A percentile compares a stretch with the other conserved stretches of the same genome.
These are phyloP conservation scores for Ctenosaura bakeri DNA, from an alignment of 2,797 vertebrate species.

Conservation along the genomic window DNA sequence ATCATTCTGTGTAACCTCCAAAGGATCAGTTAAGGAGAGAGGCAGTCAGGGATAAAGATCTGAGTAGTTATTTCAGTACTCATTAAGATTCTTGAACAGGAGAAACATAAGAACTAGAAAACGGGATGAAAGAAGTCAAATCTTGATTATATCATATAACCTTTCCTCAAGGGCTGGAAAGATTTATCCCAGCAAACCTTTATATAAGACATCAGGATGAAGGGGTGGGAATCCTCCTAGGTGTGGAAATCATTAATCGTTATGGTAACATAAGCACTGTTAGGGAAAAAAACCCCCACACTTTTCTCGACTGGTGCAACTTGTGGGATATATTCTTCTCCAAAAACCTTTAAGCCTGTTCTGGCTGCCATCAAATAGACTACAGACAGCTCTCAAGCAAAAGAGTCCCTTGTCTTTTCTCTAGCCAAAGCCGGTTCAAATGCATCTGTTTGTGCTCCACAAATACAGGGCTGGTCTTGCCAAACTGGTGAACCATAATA, in stretches of 20 bases:
- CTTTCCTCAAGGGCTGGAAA: slow-evolving; percentile 12
- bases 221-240: neutral
- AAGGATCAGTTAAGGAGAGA: slow-evolving; percentile 49
- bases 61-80: slow-evolving; percentile 48
- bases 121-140: slow-evolving; percentile 34
- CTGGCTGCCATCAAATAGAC: slow-evolving; percentile 60
- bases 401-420: slow-evolving; percentile 43
- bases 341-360: slow-evolving; percentile 59
- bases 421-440: slow-evolving; percentile 56
- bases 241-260: slow-evolving; percentile 29
- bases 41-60: slow-evolving; percentile 46
- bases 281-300: neutral
- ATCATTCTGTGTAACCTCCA: slow-evolving; percentile 59
- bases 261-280: slow-evolving; percentile 34
- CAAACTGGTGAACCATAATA: neutral
- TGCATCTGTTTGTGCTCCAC: slow-evolving; percentile 49
- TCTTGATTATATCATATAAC: slow-evolving; percentile 38
- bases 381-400: slow-evolving; percentile 65
- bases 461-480: slow-evolving; percentile 41
- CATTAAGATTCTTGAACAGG: slow-evolving; percentile 47
- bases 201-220: slow-evolving; percentile 19
- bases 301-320: slow-evolving; percentile 49
- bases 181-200: slow-evolving; percentile 25
- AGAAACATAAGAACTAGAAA: slow-evolving; percentile 40
- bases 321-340: slow-evolving; percentile 61